Evolutionary conservation across 2,113 vertebrate genomes (phyloP).

Genomic region (Otocyon megalotis): DNA sequence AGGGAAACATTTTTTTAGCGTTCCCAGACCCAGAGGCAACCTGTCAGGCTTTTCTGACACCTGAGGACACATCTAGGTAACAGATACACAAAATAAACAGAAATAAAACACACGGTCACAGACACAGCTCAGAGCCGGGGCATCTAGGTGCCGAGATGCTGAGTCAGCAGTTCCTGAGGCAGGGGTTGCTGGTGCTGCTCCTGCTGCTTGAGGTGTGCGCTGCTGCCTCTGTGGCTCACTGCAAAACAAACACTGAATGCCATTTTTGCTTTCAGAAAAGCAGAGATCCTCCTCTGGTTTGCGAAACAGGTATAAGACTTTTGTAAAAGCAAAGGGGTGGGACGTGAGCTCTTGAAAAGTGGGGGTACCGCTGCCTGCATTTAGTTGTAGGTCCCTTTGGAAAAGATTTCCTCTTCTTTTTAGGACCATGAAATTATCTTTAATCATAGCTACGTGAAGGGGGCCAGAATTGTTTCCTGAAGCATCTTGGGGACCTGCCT

Average conservation of each 20-base stretch:
- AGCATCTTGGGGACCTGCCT: not conserved
- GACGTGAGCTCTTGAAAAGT: not conserved
- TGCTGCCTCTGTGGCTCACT: not conserved
- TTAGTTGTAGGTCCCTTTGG: not conserved
- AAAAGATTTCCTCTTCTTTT: not conserved
- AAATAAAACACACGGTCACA: not conserved
- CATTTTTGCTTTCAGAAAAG: not conserved
- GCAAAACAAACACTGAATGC: not conserved
- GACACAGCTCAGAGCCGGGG: not conserved
- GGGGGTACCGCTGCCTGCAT: not conserved
- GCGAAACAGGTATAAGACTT: not conserved
- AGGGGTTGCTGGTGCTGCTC: too few species aligned
- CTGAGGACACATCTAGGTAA: not conserved
- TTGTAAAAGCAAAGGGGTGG: not conserved
- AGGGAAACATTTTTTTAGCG: not conserved
- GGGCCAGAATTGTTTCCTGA: conserved; percentile 7
- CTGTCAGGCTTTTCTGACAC: not conserved
- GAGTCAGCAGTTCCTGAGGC: not conserved
- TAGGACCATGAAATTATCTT: not conserved
- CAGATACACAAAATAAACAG: not conserved
- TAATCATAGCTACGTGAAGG: not conserved
- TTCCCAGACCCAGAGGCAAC: not conserved
- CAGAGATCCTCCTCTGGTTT: not conserved
- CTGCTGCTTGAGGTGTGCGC: not conserved
- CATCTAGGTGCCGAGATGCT: not conserved